Percentiles rank a stretch among this genome's conserved stretches.
Conservation (phyloP, 2,113 vertebrate species). For the Tauraco erythrolophus region DNA sequence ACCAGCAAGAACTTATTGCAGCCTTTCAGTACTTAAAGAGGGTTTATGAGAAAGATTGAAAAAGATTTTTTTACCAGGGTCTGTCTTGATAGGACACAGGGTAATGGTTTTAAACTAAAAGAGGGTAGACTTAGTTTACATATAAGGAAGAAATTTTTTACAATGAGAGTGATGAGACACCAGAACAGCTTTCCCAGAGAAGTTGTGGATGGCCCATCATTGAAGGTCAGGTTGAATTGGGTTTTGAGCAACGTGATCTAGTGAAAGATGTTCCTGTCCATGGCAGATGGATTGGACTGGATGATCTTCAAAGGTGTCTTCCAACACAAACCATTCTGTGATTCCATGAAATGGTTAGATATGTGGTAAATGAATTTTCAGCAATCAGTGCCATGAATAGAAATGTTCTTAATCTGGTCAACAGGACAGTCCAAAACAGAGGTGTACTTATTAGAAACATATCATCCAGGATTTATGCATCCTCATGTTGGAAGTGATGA, state of each 20-base stretch:
- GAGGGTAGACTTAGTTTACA: not conserved
- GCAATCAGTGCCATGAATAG: not conserved
- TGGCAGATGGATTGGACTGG: not conserved
- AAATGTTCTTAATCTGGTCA: not conserved
- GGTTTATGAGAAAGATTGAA: not conserved
- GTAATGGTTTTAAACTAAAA: not conserved
- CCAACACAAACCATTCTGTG: not conserved
- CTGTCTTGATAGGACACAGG: not conserved
- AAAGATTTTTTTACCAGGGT: not conserved
- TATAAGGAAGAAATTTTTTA: not conserved
- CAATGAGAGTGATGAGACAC: not conserved
- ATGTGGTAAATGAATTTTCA: not conserved
- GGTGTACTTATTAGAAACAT: not conserved
- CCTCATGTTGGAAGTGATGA: not conserved
- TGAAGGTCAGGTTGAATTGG: not conserved
- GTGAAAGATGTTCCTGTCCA: rapidly evolving
- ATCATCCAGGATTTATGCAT: not conserved
- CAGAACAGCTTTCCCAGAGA: not conserved
- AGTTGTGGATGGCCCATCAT: not conserved
- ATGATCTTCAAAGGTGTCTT: not conserved
- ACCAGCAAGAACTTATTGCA: not conserved
- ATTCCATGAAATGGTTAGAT: not conserved
- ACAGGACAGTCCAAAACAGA: not conserved
- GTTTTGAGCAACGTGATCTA: not conserved
- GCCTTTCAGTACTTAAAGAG: not conserved